These are phyloP conservation scores for Dicranocentrus wangi DNA, from an alignment of 2,888 invertebrate genomes.

Conservation along the genomic window DNA sequence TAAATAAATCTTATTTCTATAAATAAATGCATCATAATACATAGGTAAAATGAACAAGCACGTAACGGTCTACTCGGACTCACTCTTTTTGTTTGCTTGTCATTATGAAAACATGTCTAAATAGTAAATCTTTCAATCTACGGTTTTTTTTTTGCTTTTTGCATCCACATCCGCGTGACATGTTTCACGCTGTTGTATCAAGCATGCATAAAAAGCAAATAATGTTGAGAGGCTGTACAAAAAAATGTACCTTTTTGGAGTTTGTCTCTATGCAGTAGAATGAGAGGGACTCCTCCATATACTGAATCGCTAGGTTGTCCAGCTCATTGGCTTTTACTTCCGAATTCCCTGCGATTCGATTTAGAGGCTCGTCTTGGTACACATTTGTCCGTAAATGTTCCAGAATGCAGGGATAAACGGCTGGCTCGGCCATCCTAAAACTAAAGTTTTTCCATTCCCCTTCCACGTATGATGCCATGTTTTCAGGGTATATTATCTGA, in stretches of 20 bases:
- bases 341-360: conserved; percentile 64
- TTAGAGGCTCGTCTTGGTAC: conserved; percentile 68
- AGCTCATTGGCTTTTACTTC: conserved; percentile 64
- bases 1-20: too few relatives aligned
- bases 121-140: too few relatives aligned
- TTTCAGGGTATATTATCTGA: conserved; percentile 7
- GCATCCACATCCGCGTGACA: too few relatives aligned
- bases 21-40: too few relatives aligned
- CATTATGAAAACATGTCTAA: too few relatives aligned
- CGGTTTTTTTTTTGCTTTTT: too few relatives aligned
- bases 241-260: conserved; percentile 56
- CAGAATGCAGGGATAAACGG: conserved; percentile 58
- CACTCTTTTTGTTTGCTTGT: too few relatives aligned
- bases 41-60: too few relatives aligned
- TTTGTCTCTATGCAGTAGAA: conserved; percentile 66
- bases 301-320: conserved; percentile 51
- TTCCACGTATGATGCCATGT: conserved; percentile 63
- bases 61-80: too few relatives aligned
- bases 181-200: too few relatives aligned
- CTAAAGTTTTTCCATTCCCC: conserved; percentile 69
- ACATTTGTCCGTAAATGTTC: conserved; percentile 65
- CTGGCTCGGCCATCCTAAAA: conserved; percentile 62
- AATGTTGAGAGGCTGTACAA: too few relatives aligned
- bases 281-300: conserved; percentile 64
- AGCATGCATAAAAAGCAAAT: too few relatives aligned